Conservation (phyloP, 92 coral and sea anemone species). For the Scolanthus callimorphus region DNA sequence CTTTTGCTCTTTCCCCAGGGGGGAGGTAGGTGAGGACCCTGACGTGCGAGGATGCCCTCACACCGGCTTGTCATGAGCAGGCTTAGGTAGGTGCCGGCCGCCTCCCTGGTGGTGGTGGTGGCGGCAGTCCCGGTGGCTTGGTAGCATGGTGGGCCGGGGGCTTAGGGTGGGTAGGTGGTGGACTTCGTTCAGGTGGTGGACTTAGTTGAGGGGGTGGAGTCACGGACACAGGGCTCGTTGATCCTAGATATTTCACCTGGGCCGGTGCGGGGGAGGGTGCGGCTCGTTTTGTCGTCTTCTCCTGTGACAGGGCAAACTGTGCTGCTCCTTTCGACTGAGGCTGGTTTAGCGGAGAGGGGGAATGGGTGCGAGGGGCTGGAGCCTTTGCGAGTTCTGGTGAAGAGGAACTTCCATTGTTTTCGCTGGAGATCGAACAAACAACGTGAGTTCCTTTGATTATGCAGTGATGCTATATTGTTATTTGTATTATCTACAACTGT, state of each 20-base stretch:
- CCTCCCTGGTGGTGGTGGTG: background rate
- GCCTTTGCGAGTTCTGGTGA: background rate
- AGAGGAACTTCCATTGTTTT: background rate
- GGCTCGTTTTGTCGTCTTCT: constrained; percentile 39
- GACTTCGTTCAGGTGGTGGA: too few relatives aligned
- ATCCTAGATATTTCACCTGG: constrained; percentile 73
- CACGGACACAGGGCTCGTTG: constrained; percentile 55
- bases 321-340: background rate
- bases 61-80: too few relatives aligned
- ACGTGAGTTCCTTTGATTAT: too few relatives aligned
- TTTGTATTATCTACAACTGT: too few relatives aligned
- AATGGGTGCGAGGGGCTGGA: background rate
- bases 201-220: constrained; percentile 51
- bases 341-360: background rate
- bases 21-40: too few relatives aligned
- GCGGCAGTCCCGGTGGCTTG: background rate
- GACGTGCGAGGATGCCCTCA: too few relatives aligned
- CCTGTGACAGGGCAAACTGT: constrained; percentile 17
- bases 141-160: background rate
- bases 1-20: too few relatives aligned
- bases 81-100: too few relatives aligned
- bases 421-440: too few relatives aligned
- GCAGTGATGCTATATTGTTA: too few relatives aligned
- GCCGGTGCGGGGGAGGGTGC: constrained; percentile 58
- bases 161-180: background rate